phyloP scores from a whole-genome alignment of 2,888 invertebrate species.

The Pseudococcus viburni region DNA sequence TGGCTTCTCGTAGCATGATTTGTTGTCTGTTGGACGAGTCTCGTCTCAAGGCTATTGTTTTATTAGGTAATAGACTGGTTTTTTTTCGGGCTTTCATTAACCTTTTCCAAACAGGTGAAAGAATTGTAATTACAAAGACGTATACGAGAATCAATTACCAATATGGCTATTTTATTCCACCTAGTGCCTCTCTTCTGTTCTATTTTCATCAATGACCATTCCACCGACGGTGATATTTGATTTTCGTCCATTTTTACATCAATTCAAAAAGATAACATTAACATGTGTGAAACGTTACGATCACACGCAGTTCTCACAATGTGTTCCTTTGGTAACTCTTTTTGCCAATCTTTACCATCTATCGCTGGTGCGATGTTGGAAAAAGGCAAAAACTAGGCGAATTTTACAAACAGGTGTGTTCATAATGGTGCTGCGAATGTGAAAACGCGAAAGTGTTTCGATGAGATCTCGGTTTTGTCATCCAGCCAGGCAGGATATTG shows the following conservation, averaged over 20 bases:
- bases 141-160: background rate
- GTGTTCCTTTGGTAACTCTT: constrained; percentile 10
- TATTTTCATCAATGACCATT: background rate
- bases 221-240: background rate
- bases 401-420: constrained; percentile 63
- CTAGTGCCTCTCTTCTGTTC: background rate
- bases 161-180: background rate
- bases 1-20: constrained; percentile 55
- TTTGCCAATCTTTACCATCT: background rate
- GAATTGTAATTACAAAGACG: constrained; percentile 55
- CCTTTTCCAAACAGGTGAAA: constrained; percentile 58
- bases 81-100: constrained; percentile 61
- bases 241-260: background rate
- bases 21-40: constrained; percentile 61
- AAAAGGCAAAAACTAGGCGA: background rate
- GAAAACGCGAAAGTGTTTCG: constrained; percentile 56
- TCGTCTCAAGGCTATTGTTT: constrained; percentile 66
- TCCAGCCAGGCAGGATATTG: background rate
- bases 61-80: constrained; percentile 65
- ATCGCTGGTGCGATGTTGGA: background rate
- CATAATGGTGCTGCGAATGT: constrained; percentile 6
- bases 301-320: constrained; percentile 18
- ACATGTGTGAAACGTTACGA: background rate
- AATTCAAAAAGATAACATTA: no score
- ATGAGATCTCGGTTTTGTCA: constrained; percentile 39